Conservation (phyloP, 2,797 vertebrate genomes). For the Bucorvus abyssinicus region DNA sequence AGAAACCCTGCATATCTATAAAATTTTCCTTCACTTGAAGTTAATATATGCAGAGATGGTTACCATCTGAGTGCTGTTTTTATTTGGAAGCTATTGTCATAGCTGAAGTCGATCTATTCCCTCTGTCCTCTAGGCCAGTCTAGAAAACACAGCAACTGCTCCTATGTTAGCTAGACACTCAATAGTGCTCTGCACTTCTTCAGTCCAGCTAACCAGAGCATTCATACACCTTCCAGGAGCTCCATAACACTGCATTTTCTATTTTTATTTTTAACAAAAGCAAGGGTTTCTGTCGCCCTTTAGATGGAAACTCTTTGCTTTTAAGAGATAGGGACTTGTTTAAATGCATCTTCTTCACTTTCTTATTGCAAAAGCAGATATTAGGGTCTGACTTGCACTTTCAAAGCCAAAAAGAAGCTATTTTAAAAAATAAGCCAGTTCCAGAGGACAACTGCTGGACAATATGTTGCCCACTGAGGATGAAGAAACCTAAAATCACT, state of each 20-base stretch:
- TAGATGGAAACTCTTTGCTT: not conserved
- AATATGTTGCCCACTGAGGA: not conserved
- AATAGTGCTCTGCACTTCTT: not conserved
- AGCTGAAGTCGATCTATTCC: not conserved
- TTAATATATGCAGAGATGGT: not conserved
- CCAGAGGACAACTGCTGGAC: not conserved
- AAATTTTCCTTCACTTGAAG: not conserved
- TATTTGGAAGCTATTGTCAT: not conserved
- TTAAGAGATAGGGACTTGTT: not conserved
- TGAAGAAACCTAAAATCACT: not conserved
- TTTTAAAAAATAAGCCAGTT: not conserved
- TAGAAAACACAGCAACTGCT: not conserved
- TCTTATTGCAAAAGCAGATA: not conserved
- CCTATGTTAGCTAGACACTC: not conserved
- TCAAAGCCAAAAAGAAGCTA: not conserved
- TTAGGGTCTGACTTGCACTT: not conserved
- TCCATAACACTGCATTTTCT: not conserved
- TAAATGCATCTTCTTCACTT: not conserved
- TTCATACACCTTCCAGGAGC: not conserved
- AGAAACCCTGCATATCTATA: not conserved
- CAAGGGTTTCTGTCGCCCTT: not conserved
- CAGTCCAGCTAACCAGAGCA: not conserved
- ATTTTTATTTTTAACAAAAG: not conserved
- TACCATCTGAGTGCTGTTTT: not conserved
- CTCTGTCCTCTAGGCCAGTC: not conserved